phyloP scores from a whole-genome alignment of 2,797 vertebrate genomes.

The Oreochromis grahami region DNA sequence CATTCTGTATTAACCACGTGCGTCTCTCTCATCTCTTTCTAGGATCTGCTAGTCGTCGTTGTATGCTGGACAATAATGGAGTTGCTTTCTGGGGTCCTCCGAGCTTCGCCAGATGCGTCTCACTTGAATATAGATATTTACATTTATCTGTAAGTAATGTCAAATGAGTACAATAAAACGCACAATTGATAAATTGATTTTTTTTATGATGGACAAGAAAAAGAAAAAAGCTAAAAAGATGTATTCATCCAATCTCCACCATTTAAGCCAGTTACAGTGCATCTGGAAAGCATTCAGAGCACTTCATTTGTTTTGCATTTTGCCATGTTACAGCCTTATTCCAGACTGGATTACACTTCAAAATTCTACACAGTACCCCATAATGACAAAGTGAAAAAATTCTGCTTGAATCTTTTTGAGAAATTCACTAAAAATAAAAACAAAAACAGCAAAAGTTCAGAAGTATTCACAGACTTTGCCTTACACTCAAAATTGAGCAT shows the following conservation, averaged over 20 bases:
- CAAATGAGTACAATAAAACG: background rate
- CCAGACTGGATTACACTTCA: background rate
- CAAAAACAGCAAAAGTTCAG: background rate
- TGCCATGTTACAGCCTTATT: background rate
- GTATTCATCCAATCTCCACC: background rate
- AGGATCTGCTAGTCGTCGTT: slow-evolving; percentile 99
- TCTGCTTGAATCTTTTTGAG: background rate
- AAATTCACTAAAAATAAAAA: background rate
- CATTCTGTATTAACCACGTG: background rate
- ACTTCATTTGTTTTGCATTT: background rate
- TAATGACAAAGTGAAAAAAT: background rate
- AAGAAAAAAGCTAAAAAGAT: background rate
- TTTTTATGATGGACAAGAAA: background rate
- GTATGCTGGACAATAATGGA: slow-evolving; percentile 94
- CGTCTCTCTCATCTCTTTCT: background rate
- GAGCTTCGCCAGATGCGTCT: slow-evolving; percentile 98
- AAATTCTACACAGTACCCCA: background rate
- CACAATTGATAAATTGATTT: background rate
- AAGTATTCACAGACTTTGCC: background rate
- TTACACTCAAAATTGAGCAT: background rate
- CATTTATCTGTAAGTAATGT: slow-evolving; percentile 92
- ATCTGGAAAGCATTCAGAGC: background rate
- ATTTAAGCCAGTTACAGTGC: background rate
- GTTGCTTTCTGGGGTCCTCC: slow-evolving; percentile 97
- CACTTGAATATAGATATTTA: slow-evolving; percentile 95